A percentile compares a stretch with the other conserved stretches of the same genome.
These are phyloP conservation scores for Campoplex capitator DNA, from an alignment of 2,888 invertebrate species.

Conservation along the genomic window DNA sequence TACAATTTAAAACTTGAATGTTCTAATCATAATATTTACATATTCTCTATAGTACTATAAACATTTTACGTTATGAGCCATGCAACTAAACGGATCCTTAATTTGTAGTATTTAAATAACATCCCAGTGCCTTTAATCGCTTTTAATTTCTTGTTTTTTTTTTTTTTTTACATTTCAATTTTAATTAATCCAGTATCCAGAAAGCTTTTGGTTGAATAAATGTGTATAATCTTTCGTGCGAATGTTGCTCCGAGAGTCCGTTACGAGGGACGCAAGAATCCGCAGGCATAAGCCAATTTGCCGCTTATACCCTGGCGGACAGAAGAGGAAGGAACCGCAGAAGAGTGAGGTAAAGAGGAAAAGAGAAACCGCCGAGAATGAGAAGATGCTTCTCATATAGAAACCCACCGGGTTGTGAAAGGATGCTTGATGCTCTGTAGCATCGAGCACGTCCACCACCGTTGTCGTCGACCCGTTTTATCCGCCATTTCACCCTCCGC, in stretches of 20 bases:
- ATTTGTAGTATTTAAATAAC: conserved; percentile 20
- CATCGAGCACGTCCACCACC: conserved; percentile 44
- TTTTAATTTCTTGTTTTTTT: conserved; percentile 9
- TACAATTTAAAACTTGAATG: too few species aligned
- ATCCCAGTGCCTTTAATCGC: neutral
- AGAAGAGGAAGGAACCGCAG: conserved; percentile 18
- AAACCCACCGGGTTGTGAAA: conserved; percentile 20
- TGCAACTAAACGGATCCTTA: too few species aligned
- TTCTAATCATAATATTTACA: too few species aligned
- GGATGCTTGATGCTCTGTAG: neutral
- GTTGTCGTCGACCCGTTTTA: conserved; percentile 56
- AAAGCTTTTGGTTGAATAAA: conserved; percentile 9
- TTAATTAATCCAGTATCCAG: conserved; percentile 29
- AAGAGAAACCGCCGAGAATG: neutral
- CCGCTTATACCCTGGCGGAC: conserved; percentile 58
- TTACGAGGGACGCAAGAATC: conserved; percentile 72
- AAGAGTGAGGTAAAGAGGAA: conserved; percentile 19
- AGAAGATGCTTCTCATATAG: conserved; percentile 16
- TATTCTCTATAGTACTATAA: too few species aligned
- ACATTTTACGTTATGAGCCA: too few species aligned
- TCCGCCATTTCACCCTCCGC: conserved; percentile 58
- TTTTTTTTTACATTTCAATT: neutral
- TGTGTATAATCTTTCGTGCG: conserved; percentile 18
- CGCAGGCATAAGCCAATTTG: conserved; percentile 81
- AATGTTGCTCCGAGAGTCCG: conserved; percentile 38